Evolutionary conservation across 2,797 vertebrate genomes (phyloP).

Genomic region (Centropyge bicolor): DNA sequence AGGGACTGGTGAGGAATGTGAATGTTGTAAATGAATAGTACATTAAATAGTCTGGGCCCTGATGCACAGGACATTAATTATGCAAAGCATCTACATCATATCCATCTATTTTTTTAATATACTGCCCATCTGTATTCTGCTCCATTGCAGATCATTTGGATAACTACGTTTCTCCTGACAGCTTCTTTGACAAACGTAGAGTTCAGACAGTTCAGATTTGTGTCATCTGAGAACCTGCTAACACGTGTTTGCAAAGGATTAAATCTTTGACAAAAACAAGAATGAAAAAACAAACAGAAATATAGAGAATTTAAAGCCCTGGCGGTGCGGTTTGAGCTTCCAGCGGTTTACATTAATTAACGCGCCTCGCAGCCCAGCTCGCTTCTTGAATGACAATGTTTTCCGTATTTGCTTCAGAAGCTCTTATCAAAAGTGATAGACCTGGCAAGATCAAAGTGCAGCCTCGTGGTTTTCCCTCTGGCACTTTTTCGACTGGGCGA

Average conservation of each 20-base stretch:
- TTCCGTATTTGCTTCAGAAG: slow-evolving; percentile 71
- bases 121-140: slow-evolving; percentile 8
- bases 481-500: slow-evolving; percentile 73
- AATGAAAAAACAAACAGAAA: slow-evolving; percentile 28
- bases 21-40: slow-evolving; percentile 22
- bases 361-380: slow-evolving; percentile 35
- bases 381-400: slow-evolving; percentile 72
- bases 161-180: slow-evolving; percentile 5
- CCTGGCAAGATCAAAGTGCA: slow-evolving; percentile 81
- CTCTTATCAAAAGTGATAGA: slow-evolving; percentile 79
- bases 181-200: slow-evolving; percentile 20
- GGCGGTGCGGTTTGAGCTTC: slow-evolving; percentile 35
- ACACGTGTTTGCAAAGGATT: slow-evolving; percentile 36
- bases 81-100: slow-evolving; percentile 3
- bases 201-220: slow-evolving; percentile 31
- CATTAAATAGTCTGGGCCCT: slow-evolving; percentile 28
- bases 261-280: slow-evolving; percentile 23
- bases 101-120: slow-evolving; percentile 12
- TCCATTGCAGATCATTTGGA: slow-evolving; percentile 20
- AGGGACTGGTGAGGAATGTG: slow-evolving; percentile 3
- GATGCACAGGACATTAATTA: slow-evolving; percentile 21
- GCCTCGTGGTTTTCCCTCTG: slow-evolving; percentile 71
- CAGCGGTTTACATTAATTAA: slow-evolving; percentile 63
- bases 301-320: slow-evolving; percentile 22
- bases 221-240: slow-evolving; percentile 1